Base-by-base conservation (phyloP, 1,140 invertebrate species). In the Delia radicum region DNA sequence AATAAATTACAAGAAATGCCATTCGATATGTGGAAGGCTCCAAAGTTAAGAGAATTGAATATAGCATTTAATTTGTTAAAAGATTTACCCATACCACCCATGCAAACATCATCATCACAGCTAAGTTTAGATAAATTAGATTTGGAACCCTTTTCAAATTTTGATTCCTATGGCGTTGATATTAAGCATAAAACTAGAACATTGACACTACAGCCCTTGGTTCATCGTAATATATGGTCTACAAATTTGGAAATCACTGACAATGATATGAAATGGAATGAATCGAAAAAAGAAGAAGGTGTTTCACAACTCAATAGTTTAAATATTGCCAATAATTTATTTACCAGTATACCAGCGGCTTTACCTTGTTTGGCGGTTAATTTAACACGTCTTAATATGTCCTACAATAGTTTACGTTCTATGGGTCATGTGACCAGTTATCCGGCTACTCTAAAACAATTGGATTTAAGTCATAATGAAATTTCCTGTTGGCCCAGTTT, bases 391-490 rank as follows among this genome's bases (percentile, higher is more conserved):
- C 88, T 99, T 0, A 97, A 97, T 83, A 91, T 99, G 88, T 92
- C 96, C 13, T 94, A 96, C 82, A 99, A 99, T 87, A 91, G 90
- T 8, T 84, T 94, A n/a, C 77, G 92, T 61, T 93, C 92, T 0
- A 95, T 97, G 92, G 95, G 96, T 13, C 92, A 94, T 79, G 94
- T 98, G 33, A 94, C 94, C 8, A 94, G 94, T 61, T 97, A 97
- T 86, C 97, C 98, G 2, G 91, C 91, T 46, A 92, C 91, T 63
- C 87, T 99, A 0, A 95, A 96, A 78, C 96, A 98, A 84, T 85
- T 99, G 2, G 97, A 99, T 87, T 87, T 99, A 18, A 96, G 94
- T 8, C 94, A 98, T 83, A 99, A 99, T 87, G 92, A 94, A 82
- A 95, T 99, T 71, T 91, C 91, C 0, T 92, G 92, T 75, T 97